Evolutionary conservation across 2,888 invertebrate genomes (phyloP).

Genomic region (Himalopsyche japonica): DNA sequence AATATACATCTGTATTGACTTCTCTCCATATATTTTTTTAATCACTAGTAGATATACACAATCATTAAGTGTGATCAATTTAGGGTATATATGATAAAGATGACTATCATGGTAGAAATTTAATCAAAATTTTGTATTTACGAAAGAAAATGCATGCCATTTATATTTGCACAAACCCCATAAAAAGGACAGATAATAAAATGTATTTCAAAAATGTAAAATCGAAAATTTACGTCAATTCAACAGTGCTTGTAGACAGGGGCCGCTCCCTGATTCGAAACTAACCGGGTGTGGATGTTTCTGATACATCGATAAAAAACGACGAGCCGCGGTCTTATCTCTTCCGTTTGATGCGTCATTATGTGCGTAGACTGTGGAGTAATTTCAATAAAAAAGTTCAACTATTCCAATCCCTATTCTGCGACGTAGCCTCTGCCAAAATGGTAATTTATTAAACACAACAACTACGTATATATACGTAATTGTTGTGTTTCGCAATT

Average conservation of each 20-base stretch:
- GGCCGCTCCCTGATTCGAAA: not conserved
- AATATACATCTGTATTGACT: too few species aligned
- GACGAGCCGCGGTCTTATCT: constrained; percentile 35
- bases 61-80: too few species aligned
- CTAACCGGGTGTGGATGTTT: constrained; percentile 9
- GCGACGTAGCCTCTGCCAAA: not conserved
- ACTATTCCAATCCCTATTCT: not conserved
- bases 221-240: not conserved
- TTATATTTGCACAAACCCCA: not conserved
- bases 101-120: too few species aligned
- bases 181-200: not conserved
- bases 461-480: not conserved
- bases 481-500: not conserved
- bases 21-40: too few species aligned
- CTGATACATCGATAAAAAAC: constrained; percentile 34
- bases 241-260: not conserved
- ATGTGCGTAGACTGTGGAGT: constrained; percentile 10
- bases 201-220: not conserved
- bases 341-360: constrained; percentile 35
- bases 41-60: too few species aligned
- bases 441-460: not conserved
- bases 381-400: constrained; percentile 27
- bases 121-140: too few species aligned
- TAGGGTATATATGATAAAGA: too few species aligned
- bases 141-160: too few species aligned